phyloP scores from a whole-genome alignment of 2,113 vertebrate species.

The Pristiophorus japonicus region DNA sequence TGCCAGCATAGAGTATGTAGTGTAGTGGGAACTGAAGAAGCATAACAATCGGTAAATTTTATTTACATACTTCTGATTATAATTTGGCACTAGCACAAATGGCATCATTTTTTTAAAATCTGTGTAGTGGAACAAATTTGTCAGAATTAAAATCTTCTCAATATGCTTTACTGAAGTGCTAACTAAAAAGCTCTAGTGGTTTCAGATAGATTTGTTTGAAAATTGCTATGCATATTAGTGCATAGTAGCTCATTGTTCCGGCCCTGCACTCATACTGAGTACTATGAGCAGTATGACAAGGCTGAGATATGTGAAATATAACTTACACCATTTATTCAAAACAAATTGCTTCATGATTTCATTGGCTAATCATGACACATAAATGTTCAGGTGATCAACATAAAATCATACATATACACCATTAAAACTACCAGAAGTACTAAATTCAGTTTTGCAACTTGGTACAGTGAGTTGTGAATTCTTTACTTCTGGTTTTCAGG shows the following conservation, averaged over 20 bases:
- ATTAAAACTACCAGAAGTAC: background rate
- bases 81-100: background rate
- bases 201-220: background rate
- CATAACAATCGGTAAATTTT: background rate
- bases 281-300: background rate
- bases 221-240: background rate
- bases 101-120: too few species aligned
- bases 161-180: background rate
- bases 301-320: background rate
- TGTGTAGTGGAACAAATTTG: background rate
- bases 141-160: background rate
- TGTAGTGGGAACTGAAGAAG: background rate
- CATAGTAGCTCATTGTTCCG: background rate
- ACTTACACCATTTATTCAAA: background rate
- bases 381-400: background rate
- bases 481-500: background rate
- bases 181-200: background rate
- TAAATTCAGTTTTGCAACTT: background rate
- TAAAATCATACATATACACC: background rate
- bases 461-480: background rate
- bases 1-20: background rate
- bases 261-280: background rate
- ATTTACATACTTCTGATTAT: slow-evolving; percentile 10
- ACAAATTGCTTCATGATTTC: background rate
- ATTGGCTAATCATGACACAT: background rate